Evolutionary conservation across 64 coral and sea anemone genomes (phyloP), one percentile per base, ranked within the genome.

Genomic region (Hydrozoanthus tunicans): DNA sequence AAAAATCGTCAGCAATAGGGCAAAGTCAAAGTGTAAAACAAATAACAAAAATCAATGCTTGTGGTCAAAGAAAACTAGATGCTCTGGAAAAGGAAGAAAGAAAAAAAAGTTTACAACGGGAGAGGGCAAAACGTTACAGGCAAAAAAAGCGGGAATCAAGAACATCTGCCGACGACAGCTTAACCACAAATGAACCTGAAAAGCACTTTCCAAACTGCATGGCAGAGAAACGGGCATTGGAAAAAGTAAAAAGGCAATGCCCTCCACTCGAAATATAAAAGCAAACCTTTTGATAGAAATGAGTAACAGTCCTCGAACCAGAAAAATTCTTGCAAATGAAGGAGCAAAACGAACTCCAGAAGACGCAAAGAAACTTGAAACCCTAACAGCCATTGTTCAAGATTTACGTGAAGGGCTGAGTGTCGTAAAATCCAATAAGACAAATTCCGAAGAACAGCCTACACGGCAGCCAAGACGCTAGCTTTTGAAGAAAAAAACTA

Each of bases 231-330:
- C 62, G 61, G 54, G 61, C 81, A 32, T 51, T 85, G 15, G 63
- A 85, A 6, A 85, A 85, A 85, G 81, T 64, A 17, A 85, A 85
- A 69, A 85, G 10, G 81, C 63, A 65, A 27, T 62, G 81, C 81
- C 81, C 32, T 64, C 81, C 8, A 85, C 81, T 54, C 81, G 62
- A 64, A 51, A 10, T 51, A 70, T 14, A 64, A 84, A 84, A 53
- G 81, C 81, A 51, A 85, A 51, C 7, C 5, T 85, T 85, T 64
- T 85, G 53, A 62, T 85, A 32, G 81, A 85, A 64, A 85, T 85
- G 26, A 85, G 81, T 60, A 85, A 23, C 53, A 85, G 81, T 69
- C 81, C 62, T 17, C 62, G 62, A 64, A 85, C 81, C 26, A 85
- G 62, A 55, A 85, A 51, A 6, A 85, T 85, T 6, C 81, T 85